Percentiles rank a stretch among this genome's conserved stretches.
Evolutionary conservation across 1,140 invertebrate genomes (phyloP).

Genomic region (Drosophila malerkotliana): DNA sequence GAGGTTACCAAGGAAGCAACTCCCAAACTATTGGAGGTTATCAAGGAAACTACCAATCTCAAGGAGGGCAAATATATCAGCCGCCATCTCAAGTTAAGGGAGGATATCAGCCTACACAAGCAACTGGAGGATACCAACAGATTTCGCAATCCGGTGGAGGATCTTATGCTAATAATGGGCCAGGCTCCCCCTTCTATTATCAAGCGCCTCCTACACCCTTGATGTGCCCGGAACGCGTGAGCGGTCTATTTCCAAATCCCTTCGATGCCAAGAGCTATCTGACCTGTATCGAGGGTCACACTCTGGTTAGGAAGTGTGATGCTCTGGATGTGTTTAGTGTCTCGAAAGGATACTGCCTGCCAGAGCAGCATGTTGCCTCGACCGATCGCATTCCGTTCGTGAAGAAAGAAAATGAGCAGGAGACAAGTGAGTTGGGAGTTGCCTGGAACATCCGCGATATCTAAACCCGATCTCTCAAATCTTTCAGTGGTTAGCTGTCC

Average conservation of each 20-base stretch:
- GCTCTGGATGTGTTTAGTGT: slow-evolving; percentile 50
- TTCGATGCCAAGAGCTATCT: slow-evolving; percentile 87
- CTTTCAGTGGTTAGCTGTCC: slow-evolving; percentile 81
- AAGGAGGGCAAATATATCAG: neutral
- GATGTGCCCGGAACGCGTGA: slow-evolving; percentile 46
- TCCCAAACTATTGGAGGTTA: neutral
- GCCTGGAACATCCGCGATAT: neutral
- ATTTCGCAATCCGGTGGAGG: neutral
- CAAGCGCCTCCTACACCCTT: slow-evolving; percentile 9
- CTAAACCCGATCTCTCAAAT: neutral
- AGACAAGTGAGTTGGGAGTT: slow-evolving; percentile 28
- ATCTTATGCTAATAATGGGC: neutral
- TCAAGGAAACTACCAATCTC: neutral
- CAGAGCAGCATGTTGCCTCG: slow-evolving; percentile 13
- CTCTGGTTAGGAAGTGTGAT: slow-evolving; percentile 68
- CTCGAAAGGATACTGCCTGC: slow-evolving; percentile 48
- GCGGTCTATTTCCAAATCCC: slow-evolving; percentile 81
- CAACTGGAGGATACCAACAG: neutral
- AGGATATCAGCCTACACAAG: neutral
- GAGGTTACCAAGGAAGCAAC: neutral
- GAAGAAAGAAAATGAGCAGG: slow-evolving; percentile 2
- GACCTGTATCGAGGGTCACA: slow-evolving; percentile 86
- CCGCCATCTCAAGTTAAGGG: neutral
- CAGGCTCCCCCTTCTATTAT: neutral
- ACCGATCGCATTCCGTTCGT: slow-evolving; percentile 42